phyloP scores from a whole-genome alignment of 1,140 invertebrate species.

The Ooceraea biroi region DNA sequence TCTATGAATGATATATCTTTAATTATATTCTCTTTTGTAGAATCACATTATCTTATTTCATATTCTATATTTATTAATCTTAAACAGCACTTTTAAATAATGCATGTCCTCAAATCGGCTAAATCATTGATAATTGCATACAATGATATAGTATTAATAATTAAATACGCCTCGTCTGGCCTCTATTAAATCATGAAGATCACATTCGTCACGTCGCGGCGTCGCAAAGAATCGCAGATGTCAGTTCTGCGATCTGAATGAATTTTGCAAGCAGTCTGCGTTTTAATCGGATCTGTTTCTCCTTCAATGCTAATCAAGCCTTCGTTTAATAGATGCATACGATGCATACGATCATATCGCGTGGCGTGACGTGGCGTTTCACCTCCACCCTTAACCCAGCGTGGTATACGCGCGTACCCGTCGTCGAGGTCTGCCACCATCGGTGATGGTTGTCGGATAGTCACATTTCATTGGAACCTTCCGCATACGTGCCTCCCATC shows the following conservation, averaged over 20 bases:
- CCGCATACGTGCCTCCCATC: slow-evolving; percentile 29
- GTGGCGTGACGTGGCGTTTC: not conserved
- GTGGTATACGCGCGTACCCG: slow-evolving; percentile 17
- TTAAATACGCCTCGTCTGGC: not conserved
- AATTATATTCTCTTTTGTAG: not conserved
- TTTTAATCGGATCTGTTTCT: not conserved
- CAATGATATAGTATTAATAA: not conserved
- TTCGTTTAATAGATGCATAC: not conserved
- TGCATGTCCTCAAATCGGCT: too few species aligned
- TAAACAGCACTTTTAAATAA: too few species aligned
- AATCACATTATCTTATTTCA: not conserved
- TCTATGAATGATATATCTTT: not conserved
- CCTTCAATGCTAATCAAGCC: slow-evolving; percentile 9
- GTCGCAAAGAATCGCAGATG: not conserved
- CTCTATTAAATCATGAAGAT: not conserved
- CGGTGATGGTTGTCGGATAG: too few species aligned
- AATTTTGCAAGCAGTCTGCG: not conserved
- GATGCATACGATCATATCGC: not conserved
- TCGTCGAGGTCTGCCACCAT: slow-evolving; percentile 28
- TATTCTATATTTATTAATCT: too few species aligned
- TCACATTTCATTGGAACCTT: slow-evolving; percentile 61
- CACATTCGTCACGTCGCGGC: not conserved
- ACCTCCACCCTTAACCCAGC: slow-evolving; percentile 48
- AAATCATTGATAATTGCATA: not conserved
- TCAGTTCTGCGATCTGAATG: not conserved